These are phyloP conservation scores for Ophion slaviceki DNA, from an alignment of 2,888 invertebrate species.

Conservation along the genomic window DNA sequence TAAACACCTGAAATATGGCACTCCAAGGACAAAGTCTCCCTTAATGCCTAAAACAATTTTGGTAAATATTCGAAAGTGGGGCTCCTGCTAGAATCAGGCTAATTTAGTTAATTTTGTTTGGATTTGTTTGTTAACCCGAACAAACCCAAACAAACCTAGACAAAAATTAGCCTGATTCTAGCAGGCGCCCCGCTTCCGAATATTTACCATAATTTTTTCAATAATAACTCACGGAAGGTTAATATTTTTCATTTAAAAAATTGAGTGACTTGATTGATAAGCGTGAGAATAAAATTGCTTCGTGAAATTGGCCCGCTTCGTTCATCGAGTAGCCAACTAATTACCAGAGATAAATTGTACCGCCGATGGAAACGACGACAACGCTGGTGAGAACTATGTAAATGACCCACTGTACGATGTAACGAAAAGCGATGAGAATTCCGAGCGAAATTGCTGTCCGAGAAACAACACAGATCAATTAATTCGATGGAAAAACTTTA, in stretches of 20 bases:
- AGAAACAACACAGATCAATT: constrained; percentile 6
- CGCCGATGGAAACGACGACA: constrained; percentile 84
- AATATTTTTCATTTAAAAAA: not conserved
- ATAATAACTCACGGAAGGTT: too few species aligned
- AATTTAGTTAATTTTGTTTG: too few species aligned
- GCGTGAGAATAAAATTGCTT: not conserved
- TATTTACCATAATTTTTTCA: too few species aligned
- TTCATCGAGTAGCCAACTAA: constrained; percentile 55
- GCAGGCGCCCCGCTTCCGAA: too few species aligned
- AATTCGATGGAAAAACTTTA: not conserved
- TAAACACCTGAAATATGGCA: too few species aligned
- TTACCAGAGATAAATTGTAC: constrained; percentile 87
- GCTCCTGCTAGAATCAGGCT: too few species aligned
- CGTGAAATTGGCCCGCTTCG: not conserved
- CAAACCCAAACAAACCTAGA: too few species aligned
- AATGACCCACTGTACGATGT: constrained; percentile 86
- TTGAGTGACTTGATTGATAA: not conserved
- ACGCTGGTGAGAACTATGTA: constrained; percentile 86
- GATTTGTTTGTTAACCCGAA: too few species aligned
- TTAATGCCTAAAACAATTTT: too few species aligned
- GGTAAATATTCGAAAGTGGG: too few species aligned
- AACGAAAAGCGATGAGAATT: constrained; percentile 85
- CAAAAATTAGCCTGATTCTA: too few species aligned
- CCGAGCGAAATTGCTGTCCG: constrained; percentile 85
- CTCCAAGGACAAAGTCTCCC: too few species aligned